A percentile compares a stretch with the other conserved stretches of the same genome.
phyloP scores from a whole-genome alignment of 2,888 invertebrate species.

The Zaprionus lineosus region DNA sequence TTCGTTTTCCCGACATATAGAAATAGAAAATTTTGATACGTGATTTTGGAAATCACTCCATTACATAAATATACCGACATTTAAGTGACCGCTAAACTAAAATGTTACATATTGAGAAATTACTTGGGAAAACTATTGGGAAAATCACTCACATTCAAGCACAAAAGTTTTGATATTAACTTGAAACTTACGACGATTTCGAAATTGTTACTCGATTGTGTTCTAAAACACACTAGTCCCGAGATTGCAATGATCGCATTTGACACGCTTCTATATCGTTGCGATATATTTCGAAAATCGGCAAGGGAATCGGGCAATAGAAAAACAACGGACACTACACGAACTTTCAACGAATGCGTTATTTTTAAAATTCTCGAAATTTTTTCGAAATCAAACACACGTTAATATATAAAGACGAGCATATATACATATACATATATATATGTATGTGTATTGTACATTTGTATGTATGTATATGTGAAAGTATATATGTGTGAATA shows the following conservation, averaged over 20 bases:
- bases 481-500: too few species aligned
- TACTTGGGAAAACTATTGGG: too few species aligned
- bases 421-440: constrained; percentile 22
- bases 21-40: background rate
- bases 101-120: too few species aligned
- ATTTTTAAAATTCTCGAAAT: constrained; percentile 80
- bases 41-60: background rate
- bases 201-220: constrained; percentile 36
- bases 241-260: constrained; percentile 82
- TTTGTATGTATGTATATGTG: too few species aligned
- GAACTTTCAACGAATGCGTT: constrained; percentile 73
- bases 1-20: background rate
- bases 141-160: constrained; percentile 9
- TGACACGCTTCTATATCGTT: constrained; percentile 55
- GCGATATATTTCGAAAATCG: constrained; percentile 60
- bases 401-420: constrained; percentile 14
- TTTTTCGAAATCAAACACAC: constrained; percentile 71
- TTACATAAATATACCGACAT: too few species aligned
- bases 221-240: constrained; percentile 81
- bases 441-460: constrained; percentile 44
- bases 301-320: constrained; percentile 49
- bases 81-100: too few species aligned
- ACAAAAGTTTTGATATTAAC: constrained; percentile 16
- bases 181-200: constrained; percentile 30
- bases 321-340: constrained; percentile 61